These are phyloP conservation scores for Thera britannica DNA, from an alignment of 2,888 invertebrate genomes.

Conservation along the genomic window DNA sequence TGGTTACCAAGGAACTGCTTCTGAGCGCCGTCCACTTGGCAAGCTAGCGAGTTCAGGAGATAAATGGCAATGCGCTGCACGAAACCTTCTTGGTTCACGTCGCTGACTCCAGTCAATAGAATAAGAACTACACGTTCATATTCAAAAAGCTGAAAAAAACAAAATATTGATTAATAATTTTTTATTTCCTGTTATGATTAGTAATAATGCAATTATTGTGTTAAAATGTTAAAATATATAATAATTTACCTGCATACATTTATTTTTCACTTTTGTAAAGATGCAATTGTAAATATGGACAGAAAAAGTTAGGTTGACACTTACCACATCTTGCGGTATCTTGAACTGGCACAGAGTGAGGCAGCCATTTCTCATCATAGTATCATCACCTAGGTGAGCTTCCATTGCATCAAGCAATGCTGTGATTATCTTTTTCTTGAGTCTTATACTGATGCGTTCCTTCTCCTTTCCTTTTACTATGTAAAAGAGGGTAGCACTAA, in stretches of 20 bases:
- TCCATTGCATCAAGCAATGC: conserved; percentile 96
- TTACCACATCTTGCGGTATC: conserved; percentile 97
- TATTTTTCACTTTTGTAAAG: too few relatives aligned
- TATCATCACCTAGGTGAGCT: conserved; percentile 92
- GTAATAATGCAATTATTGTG: neutral
- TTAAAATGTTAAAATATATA: neutral
- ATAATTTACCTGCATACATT: too few relatives aligned
- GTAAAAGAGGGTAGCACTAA: conserved; percentile 96
- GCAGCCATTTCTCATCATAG: conserved; percentile 98
- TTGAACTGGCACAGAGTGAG: conserved; percentile 97
- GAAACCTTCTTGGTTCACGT: conserved; percentile 94
- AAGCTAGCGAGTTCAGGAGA: conserved; percentile 96
- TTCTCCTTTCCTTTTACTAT: conserved; percentile 95
- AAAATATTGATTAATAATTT: neutral
- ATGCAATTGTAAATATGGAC: neutral
- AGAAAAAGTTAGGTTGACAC: conserved; percentile 53
- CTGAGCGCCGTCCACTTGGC: conserved; percentile 97
- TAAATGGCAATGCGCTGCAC: conserved; percentile 98
- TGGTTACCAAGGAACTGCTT: conserved; percentile 96
- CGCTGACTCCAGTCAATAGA: conserved; percentile 91
- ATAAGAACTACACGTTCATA: conserved; percentile 94
- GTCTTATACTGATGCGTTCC: conserved; percentile 87
- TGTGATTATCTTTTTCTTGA: conserved; percentile 92
- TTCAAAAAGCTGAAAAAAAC: conserved; percentile 90
- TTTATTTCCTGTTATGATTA: neutral